Conservation (phyloP, 2,797 vertebrate species). For the Pipistrellus pygmaeus region DNA sequence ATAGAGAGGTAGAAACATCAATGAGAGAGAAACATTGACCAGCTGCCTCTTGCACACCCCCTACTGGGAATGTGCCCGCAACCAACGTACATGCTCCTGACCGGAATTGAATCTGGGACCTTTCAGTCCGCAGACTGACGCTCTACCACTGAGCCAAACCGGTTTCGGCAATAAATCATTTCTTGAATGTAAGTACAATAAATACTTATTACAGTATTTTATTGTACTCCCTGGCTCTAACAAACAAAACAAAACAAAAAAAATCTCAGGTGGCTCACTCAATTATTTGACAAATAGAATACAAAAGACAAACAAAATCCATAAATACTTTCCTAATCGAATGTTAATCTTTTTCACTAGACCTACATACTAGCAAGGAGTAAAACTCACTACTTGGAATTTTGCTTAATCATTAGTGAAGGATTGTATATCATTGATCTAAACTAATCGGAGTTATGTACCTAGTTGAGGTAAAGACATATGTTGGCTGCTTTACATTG, state of each 20-base stretch:
- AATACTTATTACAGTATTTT: slow-evolving; percentile 6
- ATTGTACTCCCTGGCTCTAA: slow-evolving; percentile 5
- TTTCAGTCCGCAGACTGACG: too few relatives aligned
- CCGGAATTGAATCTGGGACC: too few relatives aligned
- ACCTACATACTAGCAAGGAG: slow-evolving; percentile 42
- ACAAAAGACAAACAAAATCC: slow-evolving; percentile 49
- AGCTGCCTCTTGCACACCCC: too few relatives aligned
- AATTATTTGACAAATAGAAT: slow-evolving; percentile 31
- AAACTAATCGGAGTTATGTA: slow-evolving; percentile 43
- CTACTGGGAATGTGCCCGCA: too few relatives aligned
- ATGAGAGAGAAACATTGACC: too few relatives aligned
- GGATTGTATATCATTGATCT: slow-evolving; percentile 16
- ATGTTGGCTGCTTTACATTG: slow-evolving; percentile 5
- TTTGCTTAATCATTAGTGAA: slow-evolving; percentile 58
- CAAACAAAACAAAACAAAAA: background rate
- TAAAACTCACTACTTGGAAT: slow-evolving; percentile 67
- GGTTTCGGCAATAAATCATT: background rate
- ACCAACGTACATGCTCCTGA: too few relatives aligned
- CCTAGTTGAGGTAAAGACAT: slow-evolving; percentile 66
- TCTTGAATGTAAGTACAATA: background rate
- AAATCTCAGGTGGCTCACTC: background rate
- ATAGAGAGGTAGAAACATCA: too few relatives aligned
- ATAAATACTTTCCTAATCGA: background rate
- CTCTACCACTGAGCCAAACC: too few relatives aligned
- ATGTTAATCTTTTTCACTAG: slow-evolving; percentile 43